Conservation (phyloP, 2,888 invertebrate species). For the Orthonevra nobilis region DNA sequence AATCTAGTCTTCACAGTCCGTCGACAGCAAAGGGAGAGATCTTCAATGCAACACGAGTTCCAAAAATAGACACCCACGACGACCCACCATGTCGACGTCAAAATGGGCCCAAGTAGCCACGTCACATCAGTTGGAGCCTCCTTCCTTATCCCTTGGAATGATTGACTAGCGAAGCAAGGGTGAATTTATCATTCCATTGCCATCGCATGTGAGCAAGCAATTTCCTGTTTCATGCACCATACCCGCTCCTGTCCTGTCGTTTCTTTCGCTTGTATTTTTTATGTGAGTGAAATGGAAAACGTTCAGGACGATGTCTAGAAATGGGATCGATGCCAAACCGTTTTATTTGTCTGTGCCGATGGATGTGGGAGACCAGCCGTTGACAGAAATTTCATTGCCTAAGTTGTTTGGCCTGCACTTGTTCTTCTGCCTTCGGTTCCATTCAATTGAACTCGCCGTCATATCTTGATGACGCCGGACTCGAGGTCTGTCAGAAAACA, state of each 20-base stretch:
- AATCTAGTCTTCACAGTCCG: conserved; percentile 13
- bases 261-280: conserved; percentile 19
- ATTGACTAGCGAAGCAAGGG: conserved; percentile 48
- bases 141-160: conserved; percentile 28
- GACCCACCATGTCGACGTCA: not conserved
- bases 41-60: conserved; percentile 19
- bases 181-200: conserved; percentile 29
- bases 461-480: conserved; percentile 50
- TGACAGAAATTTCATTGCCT: conserved; percentile 56
- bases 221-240: conserved; percentile 64
- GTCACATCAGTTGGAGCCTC: conserved; percentile 1
- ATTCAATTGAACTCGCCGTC: conserved; percentile 29
- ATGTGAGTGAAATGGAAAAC: conserved; percentile 55
- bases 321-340: conserved; percentile 68
- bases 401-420: conserved; percentile 21
- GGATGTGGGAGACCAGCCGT: conserved; percentile 49
- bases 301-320: conserved; percentile 49
- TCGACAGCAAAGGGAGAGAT: not conserved
- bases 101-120: not conserved
- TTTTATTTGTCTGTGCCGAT: conserved; percentile 62
- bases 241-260: conserved; percentile 13
- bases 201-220: conserved; percentile 56
- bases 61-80: conserved; percentile 49
- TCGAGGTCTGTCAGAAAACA: conserved; percentile 24
- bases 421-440: conserved; percentile 5